Percentiles rank a stretch among this genome's conserved stretches.
Conservation (phyloP, 1,140 invertebrate genomes). For the Trypoxylus dichotomus region DNA sequence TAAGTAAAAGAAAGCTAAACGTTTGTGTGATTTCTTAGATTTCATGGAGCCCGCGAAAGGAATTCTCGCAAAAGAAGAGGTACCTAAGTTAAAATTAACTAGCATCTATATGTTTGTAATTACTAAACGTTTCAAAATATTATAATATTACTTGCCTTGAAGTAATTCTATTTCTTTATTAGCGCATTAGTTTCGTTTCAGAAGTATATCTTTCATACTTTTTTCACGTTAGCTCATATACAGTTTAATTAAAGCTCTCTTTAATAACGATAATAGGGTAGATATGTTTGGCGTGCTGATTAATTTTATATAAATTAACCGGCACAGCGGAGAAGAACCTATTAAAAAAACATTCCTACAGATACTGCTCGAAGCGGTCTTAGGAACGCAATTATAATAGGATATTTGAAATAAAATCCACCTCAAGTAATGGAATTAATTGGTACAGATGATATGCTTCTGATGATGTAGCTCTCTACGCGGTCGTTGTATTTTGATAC, state of each 20-base stretch:
- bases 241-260: background rate
- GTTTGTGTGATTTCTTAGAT: no score
- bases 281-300: background rate
- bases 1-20: no score
- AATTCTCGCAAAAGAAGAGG: no score
- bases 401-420: constrained; percentile 15
- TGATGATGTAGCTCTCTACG: background rate
- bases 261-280: constrained; percentile 4
- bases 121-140: no score
- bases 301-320: background rate
- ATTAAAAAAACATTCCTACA: background rate
- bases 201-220: no score
- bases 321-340: background rate
- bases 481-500: background rate
- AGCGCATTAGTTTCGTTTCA: no score
- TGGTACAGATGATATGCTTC: background rate
- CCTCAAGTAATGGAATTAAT: constrained; percentile 8
- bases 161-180: no score
- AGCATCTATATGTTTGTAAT: no score
- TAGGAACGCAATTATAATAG: background rate
- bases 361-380: background rate
- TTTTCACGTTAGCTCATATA: no score
- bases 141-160: no score
- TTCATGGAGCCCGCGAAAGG: no score
- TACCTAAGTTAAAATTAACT: no score